Evolutionary conservation across 2,888 invertebrate species (phyloP).

Genomic region (Apodemia hepburni): DNA sequence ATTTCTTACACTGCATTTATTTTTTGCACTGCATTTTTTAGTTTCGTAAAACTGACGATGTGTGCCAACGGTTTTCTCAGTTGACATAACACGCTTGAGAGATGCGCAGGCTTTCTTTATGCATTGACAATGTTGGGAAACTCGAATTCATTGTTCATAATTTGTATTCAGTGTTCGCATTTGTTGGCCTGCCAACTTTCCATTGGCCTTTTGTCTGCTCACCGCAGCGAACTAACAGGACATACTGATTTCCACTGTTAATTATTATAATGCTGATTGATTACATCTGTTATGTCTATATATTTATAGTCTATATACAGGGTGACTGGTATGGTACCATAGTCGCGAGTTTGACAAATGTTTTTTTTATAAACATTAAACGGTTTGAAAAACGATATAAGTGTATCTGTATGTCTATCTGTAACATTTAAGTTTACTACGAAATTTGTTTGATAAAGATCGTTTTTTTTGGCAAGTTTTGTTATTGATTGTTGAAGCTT

Average conservation of each 20-base stretch:
- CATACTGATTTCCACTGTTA: slow-evolving; percentile 40
- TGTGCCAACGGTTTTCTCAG: slow-evolving; percentile 1
- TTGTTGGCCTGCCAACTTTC: slow-evolving; percentile 58
- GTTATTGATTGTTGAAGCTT: too few relatives aligned
- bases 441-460: too few relatives aligned
- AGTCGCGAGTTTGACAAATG: too few relatives aligned
- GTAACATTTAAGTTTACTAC: too few relatives aligned
- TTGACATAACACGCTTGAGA: slow-evolving; percentile 17
- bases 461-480: too few relatives aligned
- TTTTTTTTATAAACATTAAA: too few relatives aligned
- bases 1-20: too few relatives aligned
- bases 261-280: not conserved
- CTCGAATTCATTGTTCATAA: slow-evolving; percentile 64
- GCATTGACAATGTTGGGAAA: slow-evolving; percentile 62
- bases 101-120: slow-evolving; percentile 57
- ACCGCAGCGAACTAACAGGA: slow-evolving; percentile 44
- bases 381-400: too few relatives aligned
- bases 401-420: too few relatives aligned
- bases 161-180: slow-evolving; percentile 65
- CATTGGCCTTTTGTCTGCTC: slow-evolving; percentile 57
- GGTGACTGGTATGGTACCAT: too few relatives aligned
- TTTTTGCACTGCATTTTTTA: too few relatives aligned
- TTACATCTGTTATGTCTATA: not conserved
- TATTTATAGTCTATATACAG: too few relatives aligned
- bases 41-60: slow-evolving; percentile 4